Evolutionary conservation across 2,113 vertebrate species (phyloP).

Genomic region (Anolis sagrei): DNA sequence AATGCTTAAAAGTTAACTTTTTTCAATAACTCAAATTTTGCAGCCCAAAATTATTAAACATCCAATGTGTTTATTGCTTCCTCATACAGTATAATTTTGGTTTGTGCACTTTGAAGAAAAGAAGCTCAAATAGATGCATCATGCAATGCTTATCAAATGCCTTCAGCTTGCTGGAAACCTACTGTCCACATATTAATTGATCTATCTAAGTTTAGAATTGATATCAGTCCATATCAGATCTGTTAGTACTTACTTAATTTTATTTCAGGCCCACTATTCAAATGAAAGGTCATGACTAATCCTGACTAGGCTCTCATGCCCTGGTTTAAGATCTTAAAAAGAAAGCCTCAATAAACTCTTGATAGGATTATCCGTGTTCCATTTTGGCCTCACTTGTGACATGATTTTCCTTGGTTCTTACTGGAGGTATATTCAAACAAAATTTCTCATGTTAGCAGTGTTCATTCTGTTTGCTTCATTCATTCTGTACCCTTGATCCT

Average conservation of each 20-base stretch:
- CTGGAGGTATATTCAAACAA: background rate
- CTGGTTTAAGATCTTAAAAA: conserved; percentile 59
- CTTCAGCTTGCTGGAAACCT: background rate
- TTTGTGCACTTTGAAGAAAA: background rate
- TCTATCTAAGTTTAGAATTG: background rate
- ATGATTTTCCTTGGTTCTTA: background rate
- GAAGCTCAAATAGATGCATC: background rate
- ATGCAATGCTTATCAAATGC: background rate
- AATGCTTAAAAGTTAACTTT: background rate
- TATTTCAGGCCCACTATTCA: conserved; percentile 26
- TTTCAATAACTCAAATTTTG: too few relatives aligned
- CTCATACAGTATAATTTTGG: background rate
- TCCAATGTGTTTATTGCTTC: background rate
- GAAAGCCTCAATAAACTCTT: conserved; percentile 49
- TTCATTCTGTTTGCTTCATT: background rate
- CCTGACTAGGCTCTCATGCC: conserved; percentile 36
- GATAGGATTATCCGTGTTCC: conserved; percentile 55
- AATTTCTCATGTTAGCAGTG: conserved; percentile 17
- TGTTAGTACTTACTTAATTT: conserved; percentile 9
- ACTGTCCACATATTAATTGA: background rate
- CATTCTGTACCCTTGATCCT: background rate
- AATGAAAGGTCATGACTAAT: conserved; percentile 61
- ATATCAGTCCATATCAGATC: conserved; percentile 1
- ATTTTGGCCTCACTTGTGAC: conserved; percentile 27
- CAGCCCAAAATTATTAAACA: background rate